These are phyloP conservation scores for Drosophila multiciliata DNA, from an alignment of 2,888 invertebrate species.

Conservation along the genomic window DNA sequence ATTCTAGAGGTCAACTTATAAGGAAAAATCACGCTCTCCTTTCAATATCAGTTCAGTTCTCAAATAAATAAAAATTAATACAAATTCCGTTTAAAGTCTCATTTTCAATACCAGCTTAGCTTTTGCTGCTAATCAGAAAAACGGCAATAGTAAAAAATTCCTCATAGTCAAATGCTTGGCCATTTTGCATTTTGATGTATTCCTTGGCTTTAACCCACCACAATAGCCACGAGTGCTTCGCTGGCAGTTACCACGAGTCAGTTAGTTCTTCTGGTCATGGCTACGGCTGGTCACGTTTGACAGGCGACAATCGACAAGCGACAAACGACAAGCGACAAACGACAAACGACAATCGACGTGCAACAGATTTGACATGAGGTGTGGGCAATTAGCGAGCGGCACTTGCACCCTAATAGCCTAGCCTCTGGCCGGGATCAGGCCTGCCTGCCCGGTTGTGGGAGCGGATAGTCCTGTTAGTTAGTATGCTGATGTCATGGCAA, in stretches of 20 bases:
- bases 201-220: not conserved
- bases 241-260: conserved; percentile 7
- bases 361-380: conserved; percentile 62
- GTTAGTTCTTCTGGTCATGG: conserved; percentile 3
- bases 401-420: conserved; percentile 54
- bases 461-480: conserved; percentile 14
- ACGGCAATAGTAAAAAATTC: not conserved
- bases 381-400: conserved; percentile 71
- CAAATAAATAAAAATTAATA: not conserved
- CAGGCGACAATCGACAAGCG: conserved; percentile 45
- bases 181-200: not conserved
- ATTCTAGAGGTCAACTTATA: not conserved
- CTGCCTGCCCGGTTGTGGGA: not conserved
- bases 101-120: not conserved
- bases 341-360: conserved; percentile 55
- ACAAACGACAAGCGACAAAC: conserved; percentile 20
- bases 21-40: not conserved
- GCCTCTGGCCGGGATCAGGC: conserved; percentile 20
- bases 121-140: not conserved
- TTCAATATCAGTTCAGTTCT: not conserved
- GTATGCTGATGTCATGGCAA: conserved; percentile 61
- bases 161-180: not conserved
- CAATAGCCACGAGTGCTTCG: conserved; percentile 19
- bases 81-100: not conserved
- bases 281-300: conserved; percentile 59